These are phyloP conservation scores for Quadroppia sp. DNA, from an alignment of 2,888 invertebrate species.

Conservation along the genomic window DNA sequence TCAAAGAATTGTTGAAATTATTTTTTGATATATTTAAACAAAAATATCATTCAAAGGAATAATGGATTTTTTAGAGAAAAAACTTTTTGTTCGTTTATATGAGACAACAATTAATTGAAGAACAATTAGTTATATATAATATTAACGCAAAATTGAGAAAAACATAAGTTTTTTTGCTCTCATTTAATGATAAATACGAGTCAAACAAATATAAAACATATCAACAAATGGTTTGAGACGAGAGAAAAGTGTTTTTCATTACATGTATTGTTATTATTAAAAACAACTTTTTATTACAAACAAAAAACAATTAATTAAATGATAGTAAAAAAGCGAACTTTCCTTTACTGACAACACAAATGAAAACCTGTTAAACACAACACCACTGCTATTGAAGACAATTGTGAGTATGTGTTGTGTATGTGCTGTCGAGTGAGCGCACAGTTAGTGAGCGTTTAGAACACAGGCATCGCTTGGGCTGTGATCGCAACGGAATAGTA, in stretches of 20 bases:
- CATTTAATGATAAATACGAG: neutral
- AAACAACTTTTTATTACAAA: neutral
- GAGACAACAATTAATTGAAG: no score
- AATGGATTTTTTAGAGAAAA: no score
- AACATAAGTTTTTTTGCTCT: no score
- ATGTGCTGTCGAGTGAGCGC: neutral
- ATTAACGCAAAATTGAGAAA: no score
- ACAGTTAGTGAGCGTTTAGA: conserved; percentile 2
- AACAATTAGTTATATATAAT: no score
- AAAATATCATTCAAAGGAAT: no score
- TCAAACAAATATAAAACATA: no score
- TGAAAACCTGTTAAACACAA: neutral
- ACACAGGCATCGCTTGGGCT: conserved; percentile 2
- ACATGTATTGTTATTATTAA: no score
- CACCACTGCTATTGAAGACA: neutral
- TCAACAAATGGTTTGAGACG: neutral
- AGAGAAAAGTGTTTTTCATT: neutral
- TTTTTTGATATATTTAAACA: no score
- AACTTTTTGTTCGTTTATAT: no score
- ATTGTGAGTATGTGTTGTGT: neutral
- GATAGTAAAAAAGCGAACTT: conserved; percentile 9
- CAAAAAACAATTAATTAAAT: conserved; percentile 1
- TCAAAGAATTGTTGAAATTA: no score
- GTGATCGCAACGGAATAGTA: conserved; percentile 17
- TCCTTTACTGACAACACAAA: neutral